A percentile compares a stretch with the other conserved stretches of the same genome.
Conservation (phyloP, 2,797 vertebrate genomes). For the Pelobates cultripes region DNA sequence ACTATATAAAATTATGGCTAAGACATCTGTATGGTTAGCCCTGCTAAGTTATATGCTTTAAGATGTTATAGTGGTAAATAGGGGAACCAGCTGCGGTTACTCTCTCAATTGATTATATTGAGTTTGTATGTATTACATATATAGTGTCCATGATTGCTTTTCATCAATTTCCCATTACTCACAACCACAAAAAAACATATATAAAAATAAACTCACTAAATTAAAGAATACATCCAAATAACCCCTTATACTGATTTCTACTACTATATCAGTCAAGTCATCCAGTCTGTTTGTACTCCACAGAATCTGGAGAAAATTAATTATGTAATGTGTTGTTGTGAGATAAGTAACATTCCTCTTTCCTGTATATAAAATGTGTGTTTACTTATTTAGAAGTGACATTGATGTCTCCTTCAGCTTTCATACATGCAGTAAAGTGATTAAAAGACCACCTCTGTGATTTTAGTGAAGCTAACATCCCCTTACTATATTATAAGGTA, state of each 20-base stretch:
- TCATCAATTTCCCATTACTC: not conserved
- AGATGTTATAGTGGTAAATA: too few relatives aligned
- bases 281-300: not conserved
- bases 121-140: not conserved
- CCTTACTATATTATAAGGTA: too few relatives aligned
- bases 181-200: not conserved
- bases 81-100: too few relatives aligned
- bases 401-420: not conserved
- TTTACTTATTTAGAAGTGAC: not conserved
- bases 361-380: not conserved
- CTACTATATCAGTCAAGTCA: not conserved
- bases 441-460: too few relatives aligned
- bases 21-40: too few relatives aligned
- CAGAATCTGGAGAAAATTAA: not conserved
- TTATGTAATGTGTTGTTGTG: not conserved
- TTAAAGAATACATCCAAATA: not conserved
- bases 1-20: too few relatives aligned
- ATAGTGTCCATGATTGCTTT: not conserved
- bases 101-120: not conserved
- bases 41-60: too few relatives aligned
- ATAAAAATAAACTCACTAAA: not conserved
- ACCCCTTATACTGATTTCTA: not conserved
- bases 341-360: not conserved
- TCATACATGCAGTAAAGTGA: too few relatives aligned
- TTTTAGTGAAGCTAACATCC: too few relatives aligned